A percentile compares a stretch with the other conserved stretches of the same genome.
These are phyloP conservation scores for Morinoia aosen DNA, from an alignment of 2,888 invertebrate genomes.

Conservation along the genomic window DNA sequence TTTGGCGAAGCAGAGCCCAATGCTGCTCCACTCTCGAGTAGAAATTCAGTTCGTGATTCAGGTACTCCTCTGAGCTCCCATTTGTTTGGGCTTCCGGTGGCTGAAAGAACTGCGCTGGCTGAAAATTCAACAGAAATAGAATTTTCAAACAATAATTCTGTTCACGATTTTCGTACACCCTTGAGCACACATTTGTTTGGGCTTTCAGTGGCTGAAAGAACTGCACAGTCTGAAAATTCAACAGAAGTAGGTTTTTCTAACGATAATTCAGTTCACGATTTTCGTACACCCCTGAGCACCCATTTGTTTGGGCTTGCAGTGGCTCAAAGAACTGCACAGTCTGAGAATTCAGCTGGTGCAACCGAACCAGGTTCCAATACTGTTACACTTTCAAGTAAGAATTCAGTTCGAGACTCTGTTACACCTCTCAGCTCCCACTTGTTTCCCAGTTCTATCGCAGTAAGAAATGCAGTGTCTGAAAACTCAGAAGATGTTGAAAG, in stretches of 20 bases:
- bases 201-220: not conserved
- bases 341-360: too few species aligned
- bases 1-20: not conserved
- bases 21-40: not conserved
- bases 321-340: not conserved
- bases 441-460: too few species aligned
- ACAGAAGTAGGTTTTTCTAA: not conserved
- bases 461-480: not conserved
- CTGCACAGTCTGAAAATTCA: not conserved
- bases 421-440: too few species aligned
- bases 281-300: not conserved
- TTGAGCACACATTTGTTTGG: not conserved
- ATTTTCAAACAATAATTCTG: not conserved
- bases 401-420: too few species aligned
- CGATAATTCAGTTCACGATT: not conserved
- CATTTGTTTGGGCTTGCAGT: not conserved
- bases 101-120: not conserved
- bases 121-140: too few species aligned
- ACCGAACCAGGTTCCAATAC: too few species aligned
- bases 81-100: not conserved
- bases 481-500: not conserved
- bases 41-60: not conserved
- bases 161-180: not conserved
- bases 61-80: not conserved
- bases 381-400: too few species aligned